Conservation (phyloP, 2,888 invertebrate species). For the Macaria notata region DNA sequence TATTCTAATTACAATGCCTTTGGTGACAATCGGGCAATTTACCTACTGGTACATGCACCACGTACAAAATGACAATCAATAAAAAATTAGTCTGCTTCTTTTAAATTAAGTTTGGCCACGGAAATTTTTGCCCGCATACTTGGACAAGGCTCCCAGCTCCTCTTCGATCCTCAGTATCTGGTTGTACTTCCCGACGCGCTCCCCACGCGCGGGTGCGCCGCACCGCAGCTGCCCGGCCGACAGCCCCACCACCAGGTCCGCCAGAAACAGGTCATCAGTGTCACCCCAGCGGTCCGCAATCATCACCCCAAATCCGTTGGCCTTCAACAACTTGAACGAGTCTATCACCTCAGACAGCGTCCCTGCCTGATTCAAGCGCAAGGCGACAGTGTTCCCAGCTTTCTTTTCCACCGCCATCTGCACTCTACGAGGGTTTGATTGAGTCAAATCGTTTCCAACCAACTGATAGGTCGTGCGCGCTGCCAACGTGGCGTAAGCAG, state of each 20-base stretch:
- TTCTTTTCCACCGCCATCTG: constrained; percentile 96
- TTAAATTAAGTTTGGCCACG: constrained; percentile 77
- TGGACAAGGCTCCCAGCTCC: constrained; percentile 94
- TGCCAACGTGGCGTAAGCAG: constrained; percentile 93
- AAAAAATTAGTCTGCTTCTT: too few species aligned
- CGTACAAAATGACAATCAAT: too few species aligned
- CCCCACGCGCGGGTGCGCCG: constrained; percentile 98
- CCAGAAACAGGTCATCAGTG: constrained; percentile 98
- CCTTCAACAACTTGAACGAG: constrained; percentile 95
- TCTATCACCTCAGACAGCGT: constrained; percentile 98
- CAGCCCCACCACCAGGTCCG: constrained; percentile 98
- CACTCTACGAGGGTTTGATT: constrained; percentile 94
- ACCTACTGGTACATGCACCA: too few species aligned
- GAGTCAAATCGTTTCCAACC: constrained; percentile 97
- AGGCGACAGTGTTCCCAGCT: constrained; percentile 94
- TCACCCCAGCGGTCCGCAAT: constrained; percentile 90
- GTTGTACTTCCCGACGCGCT: constrained; percentile 98
- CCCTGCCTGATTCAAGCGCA: constrained; percentile 99
- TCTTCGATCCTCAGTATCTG: constrained; percentile 98
- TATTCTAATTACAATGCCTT: neutral
- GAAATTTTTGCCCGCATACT: constrained; percentile 97
- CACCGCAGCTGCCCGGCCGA: constrained; percentile 99
- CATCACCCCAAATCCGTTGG: constrained; percentile 94
- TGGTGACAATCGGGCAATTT: too few species aligned
- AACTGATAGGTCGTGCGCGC: constrained; percentile 88